Evolutionary conservation across 2,888 invertebrate genomes (phyloP).

Genomic region (Ypsolopha sequella): DNA sequence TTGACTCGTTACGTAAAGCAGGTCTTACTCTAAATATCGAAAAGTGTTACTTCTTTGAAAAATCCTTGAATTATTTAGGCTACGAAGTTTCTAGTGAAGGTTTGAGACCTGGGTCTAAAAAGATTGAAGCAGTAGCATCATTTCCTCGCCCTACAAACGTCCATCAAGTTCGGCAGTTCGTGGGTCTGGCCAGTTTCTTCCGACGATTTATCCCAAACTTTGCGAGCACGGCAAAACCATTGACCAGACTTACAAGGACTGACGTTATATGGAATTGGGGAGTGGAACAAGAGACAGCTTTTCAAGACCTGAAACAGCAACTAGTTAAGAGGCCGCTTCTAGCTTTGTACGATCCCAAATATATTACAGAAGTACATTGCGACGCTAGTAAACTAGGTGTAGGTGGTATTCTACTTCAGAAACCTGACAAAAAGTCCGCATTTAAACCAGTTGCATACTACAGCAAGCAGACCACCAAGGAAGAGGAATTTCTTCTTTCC

Average conservation of each 20-base stretch:
- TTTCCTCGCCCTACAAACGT: conserved; percentile 8
- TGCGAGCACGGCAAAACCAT: conserved; percentile 14
- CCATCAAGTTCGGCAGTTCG: conserved; percentile 20
- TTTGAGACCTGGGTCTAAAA: conserved; percentile 5
- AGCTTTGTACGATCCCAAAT: conserved; percentile 6
- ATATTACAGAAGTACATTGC: conserved; percentile 19
- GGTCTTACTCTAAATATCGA: conserved; percentile 9
- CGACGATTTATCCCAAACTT: conserved; percentile 18
- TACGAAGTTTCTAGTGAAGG: conserved; percentile 7
- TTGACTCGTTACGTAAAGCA: conserved; percentile 7
- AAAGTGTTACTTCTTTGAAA: conserved; percentile 7
- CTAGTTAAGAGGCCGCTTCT: conserved; percentile 6
- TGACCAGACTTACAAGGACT: conserved; percentile 14
- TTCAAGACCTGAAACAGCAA: conserved; percentile 8
- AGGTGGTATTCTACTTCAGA: conserved; percentile 16
- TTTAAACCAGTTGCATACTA: conserved; percentile 22
- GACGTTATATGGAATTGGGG: conserved; percentile 12
- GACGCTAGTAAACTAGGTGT: conserved; percentile 19
- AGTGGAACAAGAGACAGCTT: conserved; percentile 6
- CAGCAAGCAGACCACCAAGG: conserved; percentile 20
- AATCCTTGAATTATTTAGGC: conserved; percentile 4
- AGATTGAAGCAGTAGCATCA: conserved; percentile 7
- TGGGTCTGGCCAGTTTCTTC: conserved; percentile 20
- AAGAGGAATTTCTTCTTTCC: conserved; percentile 24
- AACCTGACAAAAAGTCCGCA: conserved; percentile 13